Conservation (phyloP, 92 coral and sea anemone genomes). For the Hydrozoanthus gracilis region DNA sequence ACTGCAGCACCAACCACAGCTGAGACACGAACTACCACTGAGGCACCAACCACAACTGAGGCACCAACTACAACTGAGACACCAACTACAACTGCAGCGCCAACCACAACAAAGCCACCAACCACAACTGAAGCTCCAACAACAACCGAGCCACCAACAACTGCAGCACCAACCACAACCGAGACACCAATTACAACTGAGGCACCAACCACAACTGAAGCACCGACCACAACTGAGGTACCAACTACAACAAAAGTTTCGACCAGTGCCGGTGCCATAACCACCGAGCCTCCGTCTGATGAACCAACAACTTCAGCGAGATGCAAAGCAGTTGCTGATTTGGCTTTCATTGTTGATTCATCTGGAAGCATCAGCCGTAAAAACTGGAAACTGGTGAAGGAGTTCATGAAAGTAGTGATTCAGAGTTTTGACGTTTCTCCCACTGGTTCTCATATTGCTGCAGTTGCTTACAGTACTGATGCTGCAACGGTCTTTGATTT, state of each 20-base stretch:
- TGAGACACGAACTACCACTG: background rate
- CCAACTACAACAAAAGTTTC: background rate
- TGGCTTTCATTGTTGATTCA: conserved; percentile 34
- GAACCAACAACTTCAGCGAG: background rate
- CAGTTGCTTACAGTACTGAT: background rate
- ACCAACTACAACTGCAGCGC: too few relatives aligned
- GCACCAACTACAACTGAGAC: background rate
- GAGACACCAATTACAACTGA: background rate
- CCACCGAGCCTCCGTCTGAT: background rate
- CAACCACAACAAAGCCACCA: too few relatives aligned
- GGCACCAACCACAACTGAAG: too few relatives aligned
- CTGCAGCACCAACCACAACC: background rate
- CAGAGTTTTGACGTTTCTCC: background rate
- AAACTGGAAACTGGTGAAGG: background rate
- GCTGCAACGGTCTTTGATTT: background rate
- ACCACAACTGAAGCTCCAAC: background rate
- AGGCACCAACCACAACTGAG: background rate
- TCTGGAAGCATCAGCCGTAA: conserved; percentile 23
- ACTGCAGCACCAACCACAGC: background rate
- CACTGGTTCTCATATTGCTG: background rate
- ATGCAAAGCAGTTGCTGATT: background rate
- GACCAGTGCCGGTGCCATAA: background rate
- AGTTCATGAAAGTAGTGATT: background rate
- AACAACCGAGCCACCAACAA: background rate
- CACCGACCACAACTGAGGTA: background rate